phyloP scores from a whole-genome alignment of 2,797 vertebrate species.

The Brotogeris chrysoptera region DNA sequence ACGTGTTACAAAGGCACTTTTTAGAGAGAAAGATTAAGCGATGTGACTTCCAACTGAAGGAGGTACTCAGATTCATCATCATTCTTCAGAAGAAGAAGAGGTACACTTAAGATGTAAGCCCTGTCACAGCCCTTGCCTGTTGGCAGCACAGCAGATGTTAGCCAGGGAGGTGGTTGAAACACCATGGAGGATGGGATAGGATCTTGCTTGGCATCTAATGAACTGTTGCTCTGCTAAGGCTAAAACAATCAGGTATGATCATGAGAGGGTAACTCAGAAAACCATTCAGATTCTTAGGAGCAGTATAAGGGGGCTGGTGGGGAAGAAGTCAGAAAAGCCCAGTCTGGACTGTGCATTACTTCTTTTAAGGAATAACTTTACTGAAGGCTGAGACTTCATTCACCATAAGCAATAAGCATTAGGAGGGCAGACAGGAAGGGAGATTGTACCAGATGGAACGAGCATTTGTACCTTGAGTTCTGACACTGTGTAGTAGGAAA shows the following conservation, averaged over 20 bases:
- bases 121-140: not conserved
- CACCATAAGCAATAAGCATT: not conserved
- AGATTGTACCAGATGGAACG: not conserved
- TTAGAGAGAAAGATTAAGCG: not conserved
- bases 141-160: not conserved
- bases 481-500: not conserved
- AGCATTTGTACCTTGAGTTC: not conserved
- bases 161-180: not conserved
- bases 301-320: not conserved
- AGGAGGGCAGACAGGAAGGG: not conserved
- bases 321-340: not conserved
- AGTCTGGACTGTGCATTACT: not conserved
- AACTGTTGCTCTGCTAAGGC: not conserved
- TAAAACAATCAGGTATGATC: not conserved
- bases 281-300: not conserved
- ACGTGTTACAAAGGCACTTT: not conserved
- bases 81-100: too few species aligned
- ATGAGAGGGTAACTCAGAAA: not conserved
- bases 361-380: not conserved
- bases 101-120: not conserved
- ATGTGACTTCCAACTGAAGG: not conserved
- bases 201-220: not conserved
- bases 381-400: not conserved
- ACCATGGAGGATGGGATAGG: not conserved
- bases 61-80: not conserved